Evolutionary conservation across 2,113 vertebrate species (phyloP).

Genomic region (Lanius collurio): DNA sequence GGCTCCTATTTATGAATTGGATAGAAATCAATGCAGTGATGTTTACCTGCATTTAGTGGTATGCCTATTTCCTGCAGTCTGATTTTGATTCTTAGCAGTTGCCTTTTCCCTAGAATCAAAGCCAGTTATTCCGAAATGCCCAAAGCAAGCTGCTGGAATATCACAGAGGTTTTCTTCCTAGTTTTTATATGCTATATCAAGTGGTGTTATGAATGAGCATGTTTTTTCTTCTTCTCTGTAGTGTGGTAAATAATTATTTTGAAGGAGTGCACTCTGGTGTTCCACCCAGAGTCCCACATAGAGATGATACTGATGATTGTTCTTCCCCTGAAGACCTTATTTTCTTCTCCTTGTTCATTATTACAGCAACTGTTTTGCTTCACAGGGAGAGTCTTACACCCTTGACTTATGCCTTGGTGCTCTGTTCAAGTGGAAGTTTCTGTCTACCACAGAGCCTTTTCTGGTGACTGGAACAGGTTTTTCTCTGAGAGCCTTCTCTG

Average conservation of each 20-base stretch:
- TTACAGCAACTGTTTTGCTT: not conserved
- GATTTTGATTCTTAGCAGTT: not conserved
- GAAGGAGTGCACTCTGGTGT: not conserved
- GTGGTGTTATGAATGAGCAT: not conserved
- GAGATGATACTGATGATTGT: not conserved
- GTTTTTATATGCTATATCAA: not conserved
- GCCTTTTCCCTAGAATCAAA: not conserved
- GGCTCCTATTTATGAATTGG: not conserved
- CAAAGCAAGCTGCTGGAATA: not conserved
- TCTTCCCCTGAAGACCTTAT: not conserved
- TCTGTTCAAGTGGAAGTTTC: not conserved
- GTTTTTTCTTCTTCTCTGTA: not conserved
- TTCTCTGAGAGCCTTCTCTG: not conserved
- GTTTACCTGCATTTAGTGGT: not conserved
- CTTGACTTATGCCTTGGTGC: not conserved
- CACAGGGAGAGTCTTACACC: not conserved
- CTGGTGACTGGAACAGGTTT: not conserved
- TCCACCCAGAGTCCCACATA: not conserved
- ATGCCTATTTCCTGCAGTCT: not conserved
- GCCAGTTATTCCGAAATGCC: not conserved
- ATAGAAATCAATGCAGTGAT: not conserved
- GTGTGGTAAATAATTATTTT: not conserved
- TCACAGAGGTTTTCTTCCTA: not conserved
- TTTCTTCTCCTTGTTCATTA: not conserved
- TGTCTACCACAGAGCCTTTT: not conserved